Evolutionary conservation across 2,888 invertebrate genomes (phyloP), one percentile per base, ranked within the genome.

Genomic region (Ethmia dodecea): DNA sequence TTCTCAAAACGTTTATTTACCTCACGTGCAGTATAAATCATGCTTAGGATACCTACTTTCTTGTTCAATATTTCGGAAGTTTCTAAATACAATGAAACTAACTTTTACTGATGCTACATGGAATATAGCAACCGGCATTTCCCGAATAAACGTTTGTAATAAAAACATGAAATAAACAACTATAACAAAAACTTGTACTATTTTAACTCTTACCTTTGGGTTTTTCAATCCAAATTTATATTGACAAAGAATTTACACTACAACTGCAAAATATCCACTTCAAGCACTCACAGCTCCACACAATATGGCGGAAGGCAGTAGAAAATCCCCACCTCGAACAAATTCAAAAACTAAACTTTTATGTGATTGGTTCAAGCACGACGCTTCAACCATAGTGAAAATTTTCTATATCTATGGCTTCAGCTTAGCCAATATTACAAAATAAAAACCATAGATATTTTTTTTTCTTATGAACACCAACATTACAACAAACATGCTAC

Each of bases 241-340:
- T 46, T 60, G 58, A 72, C 72, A 71, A 74, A 67, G 72, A 78
- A 75, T 70, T 75, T 68, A 73, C 84, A 86, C 84, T 61, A 62
- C 60, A 71, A 67, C 52, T 59, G 57, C 57, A 60, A 71, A 67
- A 63, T 52, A 62, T 67, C 79, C 83, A 83, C 83, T 77, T 70
- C 55, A 58, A 79, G 77, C 79, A 84, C 81, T 71, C 78, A 81
- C 79, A 79, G 83, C 78, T 64, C 68, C 71, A 75, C 78, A 83
- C 84, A 86, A 84, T 86, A 86, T 84, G 84, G 84, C 84, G 84
- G 80, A n/a, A n/a, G n/a, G n/a, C 78, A 70, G 73, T 67, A 69
- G 59, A 53, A 72, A 71, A 77, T 79, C 84, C 79, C 84, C 83
- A 75, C 83, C 78, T 75, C 64, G 61, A 76, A 73, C 64, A 66